Percentiles rank a stretch among this genome's conserved stretches.
Conservation (phyloP, 2,113 vertebrate species). For the Australoheros scitulus region DNA sequence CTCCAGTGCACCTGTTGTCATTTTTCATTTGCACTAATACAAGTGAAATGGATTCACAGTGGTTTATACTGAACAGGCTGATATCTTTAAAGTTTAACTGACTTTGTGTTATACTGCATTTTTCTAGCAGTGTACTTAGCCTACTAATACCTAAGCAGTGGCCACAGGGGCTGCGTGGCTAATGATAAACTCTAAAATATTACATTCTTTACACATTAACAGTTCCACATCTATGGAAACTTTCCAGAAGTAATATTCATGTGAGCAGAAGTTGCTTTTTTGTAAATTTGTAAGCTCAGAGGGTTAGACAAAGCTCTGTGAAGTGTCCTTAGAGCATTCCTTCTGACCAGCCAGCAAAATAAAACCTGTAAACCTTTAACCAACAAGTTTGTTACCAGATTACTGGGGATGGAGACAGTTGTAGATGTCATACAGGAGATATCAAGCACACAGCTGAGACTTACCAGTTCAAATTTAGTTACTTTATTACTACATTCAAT, state of each 20-base stretch:
- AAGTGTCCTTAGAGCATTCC: neutral
- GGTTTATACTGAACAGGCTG: neutral
- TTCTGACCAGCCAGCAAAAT: neutral
- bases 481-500: neutral
- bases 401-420: neutral
- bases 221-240: neutral
- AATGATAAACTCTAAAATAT: neutral
- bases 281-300: slow-evolving; percentile 1
- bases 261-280: neutral
- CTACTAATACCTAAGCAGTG: neutral
- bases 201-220: neutral
- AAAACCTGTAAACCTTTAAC: slow-evolving; percentile 5
- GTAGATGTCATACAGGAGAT: neutral
- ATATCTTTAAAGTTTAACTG: neutral
- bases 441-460: neutral
- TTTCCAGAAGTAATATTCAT: neutral
- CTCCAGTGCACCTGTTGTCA: neutral
- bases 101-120: neutral
- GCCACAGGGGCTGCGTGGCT: neutral
- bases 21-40: neutral
- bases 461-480: neutral
- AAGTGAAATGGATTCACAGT: neutral
- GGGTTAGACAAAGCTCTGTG: neutral
- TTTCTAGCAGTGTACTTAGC: neutral
- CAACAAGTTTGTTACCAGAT: neutral